Evolutionary conservation across 2,888 invertebrate species (phyloP), one percentile per base, ranked within the genome.

Genomic region (Drosophila flavopinicola): DNA sequence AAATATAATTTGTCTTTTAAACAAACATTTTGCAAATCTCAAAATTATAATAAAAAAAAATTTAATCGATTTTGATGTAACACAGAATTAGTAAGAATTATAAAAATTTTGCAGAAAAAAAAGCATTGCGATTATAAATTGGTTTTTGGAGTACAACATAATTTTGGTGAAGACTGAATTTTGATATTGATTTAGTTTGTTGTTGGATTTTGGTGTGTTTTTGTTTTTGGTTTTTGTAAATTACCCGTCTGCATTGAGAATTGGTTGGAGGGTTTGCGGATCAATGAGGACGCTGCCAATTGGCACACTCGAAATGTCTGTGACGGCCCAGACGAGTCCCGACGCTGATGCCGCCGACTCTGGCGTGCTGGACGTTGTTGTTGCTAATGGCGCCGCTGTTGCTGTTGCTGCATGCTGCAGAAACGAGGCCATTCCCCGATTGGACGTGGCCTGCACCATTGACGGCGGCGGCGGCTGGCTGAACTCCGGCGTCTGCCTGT

Each of bases 221-320:
- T 83, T 83, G 70, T 84, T 60, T 79, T 83, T 86, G 75, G 77
- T 79, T 87, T 83, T 85, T 87, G 84, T 88, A 90, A 90, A 89
- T 91, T 91, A 91, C 91, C 91, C 91, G 90, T 91, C 91, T 90
- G 91, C 90, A 89, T 91, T 91, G 87, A 91, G 89, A 87, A 91
- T 90, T 87, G 91, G 91, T 89, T 91, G 91, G 78, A 91, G 90
- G 86, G 91, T 91, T 88, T 91, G 91, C 20, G 97, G 97, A 91
- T 98, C 96, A 90, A 98, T 96, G 83, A 98, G 95, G 82, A 97
- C 92, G 79, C 97, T 96, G 64, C 98, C 98, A 54, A 95, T 93
- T 47, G 97, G 97, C 64, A 98, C 97, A 72, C 94, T 94, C 35
- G 95, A 94, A 91, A 97, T 93, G 91, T 96, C 96, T 27, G 96